These are phyloP conservation scores for Etheostoma perlongum DNA, from an alignment of 2,797 vertebrate species.

Conservation along the genomic window DNA sequence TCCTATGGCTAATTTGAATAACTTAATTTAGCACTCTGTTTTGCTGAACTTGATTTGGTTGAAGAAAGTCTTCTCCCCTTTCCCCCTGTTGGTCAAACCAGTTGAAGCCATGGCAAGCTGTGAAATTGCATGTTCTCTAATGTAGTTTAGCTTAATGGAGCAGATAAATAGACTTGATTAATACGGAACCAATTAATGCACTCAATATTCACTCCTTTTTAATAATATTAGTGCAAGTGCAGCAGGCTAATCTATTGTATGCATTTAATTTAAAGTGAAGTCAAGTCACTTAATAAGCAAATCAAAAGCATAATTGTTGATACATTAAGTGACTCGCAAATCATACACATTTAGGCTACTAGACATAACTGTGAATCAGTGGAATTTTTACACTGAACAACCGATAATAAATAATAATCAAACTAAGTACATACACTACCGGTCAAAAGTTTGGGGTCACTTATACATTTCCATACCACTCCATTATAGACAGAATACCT, in stretches of 20 bases:
- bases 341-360: neutral
- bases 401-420: neutral
- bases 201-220: conserved; percentile 1
- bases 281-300: neutral
- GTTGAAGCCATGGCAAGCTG: neutral
- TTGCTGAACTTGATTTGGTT: conserved; percentile 28
- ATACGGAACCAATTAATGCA: neutral
- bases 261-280: neutral
- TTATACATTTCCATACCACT: too few relatives aligned
- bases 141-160: neutral
- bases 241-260: neutral
- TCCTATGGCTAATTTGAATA: conserved; percentile 17
- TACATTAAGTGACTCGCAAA: neutral
- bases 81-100: too few relatives aligned
- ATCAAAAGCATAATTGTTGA: neutral
- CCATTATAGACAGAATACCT: too few relatives aligned
- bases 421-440: neutral
- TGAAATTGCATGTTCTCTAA: neutral
- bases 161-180: neutral
- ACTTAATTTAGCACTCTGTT: conserved; percentile 19
- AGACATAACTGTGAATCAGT: neutral
- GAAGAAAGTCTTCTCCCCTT: neutral
- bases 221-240: neutral
- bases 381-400: neutral
- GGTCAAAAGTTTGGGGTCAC: too few relatives aligned